A percentile compares a stretch with the other conserved stretches of the same genome.
phyloP scores from a whole-genome alignment of 1,140 invertebrate species.

The Drosophila nikananu region DNA sequence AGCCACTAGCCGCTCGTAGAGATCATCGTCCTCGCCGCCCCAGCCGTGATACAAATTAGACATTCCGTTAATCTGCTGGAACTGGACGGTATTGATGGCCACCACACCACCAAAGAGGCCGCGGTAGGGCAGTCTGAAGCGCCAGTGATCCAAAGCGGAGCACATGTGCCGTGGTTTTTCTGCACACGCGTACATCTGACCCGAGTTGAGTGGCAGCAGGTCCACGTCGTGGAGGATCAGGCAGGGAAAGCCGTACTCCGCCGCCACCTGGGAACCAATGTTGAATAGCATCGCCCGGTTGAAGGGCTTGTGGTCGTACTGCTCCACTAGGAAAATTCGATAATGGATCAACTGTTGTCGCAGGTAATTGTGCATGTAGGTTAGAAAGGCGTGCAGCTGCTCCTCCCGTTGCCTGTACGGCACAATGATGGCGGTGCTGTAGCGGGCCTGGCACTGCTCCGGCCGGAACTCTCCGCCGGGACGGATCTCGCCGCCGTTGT shows the following conservation, averaged over 20 bases:
- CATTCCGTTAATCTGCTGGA: constrained; percentile 94
- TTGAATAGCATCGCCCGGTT: constrained; percentile 98
- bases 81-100: constrained; percentile 90
- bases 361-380: constrained; percentile 96
- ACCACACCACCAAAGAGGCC: constrained; percentile 92
- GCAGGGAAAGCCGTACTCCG: constrained; percentile 91
- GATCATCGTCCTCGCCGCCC: constrained; percentile 97
- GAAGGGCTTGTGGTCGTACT: constrained; percentile 91
- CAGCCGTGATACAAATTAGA: constrained; percentile 93
- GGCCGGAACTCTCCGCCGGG: constrained; percentile 86
- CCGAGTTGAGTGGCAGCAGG: constrained; percentile 94
- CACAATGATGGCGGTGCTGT: constrained; percentile 94
- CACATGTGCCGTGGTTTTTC: constrained; percentile 96
- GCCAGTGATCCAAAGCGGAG: constrained; percentile 94
- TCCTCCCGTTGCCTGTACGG: constrained; percentile 94
- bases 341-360: constrained; percentile 93
- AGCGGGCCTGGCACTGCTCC: constrained; percentile 89
- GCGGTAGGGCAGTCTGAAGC: constrained; percentile 92
- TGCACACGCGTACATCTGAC: constrained; percentile 97
- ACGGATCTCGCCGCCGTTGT: constrained; percentile 64
- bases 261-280: constrained; percentile 93
- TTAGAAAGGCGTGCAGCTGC: constrained; percentile 93
- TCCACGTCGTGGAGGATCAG: constrained; percentile 98
- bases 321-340: constrained; percentile 96
- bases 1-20: constrained; percentile 88